These are phyloP conservation scores for Phalacrocorax carbo DNA, from an alignment of 2,113 vertebrate genomes.

Conservation along the genomic window DNA sequence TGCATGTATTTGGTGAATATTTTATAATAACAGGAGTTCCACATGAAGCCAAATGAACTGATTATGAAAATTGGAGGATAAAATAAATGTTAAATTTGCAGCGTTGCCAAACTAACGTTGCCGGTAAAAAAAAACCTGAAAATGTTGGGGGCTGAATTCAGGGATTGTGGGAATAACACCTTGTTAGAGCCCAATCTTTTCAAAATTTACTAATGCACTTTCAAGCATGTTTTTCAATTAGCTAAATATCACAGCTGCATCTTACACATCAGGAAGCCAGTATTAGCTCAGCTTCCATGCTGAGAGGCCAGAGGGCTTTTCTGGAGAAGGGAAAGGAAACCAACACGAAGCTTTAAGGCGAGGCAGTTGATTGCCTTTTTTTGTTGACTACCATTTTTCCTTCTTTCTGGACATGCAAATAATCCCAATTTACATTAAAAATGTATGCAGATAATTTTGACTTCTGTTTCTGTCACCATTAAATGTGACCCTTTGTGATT, in stretches of 20 bases:
- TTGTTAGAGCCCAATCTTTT: conserved; percentile 17
- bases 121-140: neutral
- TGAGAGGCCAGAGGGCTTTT: conserved; percentile 36
- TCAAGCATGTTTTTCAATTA: conserved; percentile 58
- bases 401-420: neutral
- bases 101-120: neutral
- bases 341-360: neutral
- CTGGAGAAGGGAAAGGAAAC: conserved; percentile 14
- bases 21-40: neutral
- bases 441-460: neutral
- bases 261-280: conserved; percentile 31
- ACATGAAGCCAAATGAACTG: neutral
- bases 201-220: conserved; percentile 52
- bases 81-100: neutral
- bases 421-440: conserved; percentile 6
- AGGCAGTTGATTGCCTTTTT: neutral
- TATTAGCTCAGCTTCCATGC: conserved; percentile 18
- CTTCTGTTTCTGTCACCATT: neutral
- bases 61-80: neutral
- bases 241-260: conserved; percentile 47
- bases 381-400: neutral
- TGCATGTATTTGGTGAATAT: neutral
- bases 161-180: neutral
- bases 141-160: neutral
- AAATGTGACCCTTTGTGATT: neutral